Percentiles rank a stretch among this genome's conserved stretches.
phyloP scores from a whole-genome alignment of 2,797 vertebrate species.

The Megaceryle alcyon region DNA sequence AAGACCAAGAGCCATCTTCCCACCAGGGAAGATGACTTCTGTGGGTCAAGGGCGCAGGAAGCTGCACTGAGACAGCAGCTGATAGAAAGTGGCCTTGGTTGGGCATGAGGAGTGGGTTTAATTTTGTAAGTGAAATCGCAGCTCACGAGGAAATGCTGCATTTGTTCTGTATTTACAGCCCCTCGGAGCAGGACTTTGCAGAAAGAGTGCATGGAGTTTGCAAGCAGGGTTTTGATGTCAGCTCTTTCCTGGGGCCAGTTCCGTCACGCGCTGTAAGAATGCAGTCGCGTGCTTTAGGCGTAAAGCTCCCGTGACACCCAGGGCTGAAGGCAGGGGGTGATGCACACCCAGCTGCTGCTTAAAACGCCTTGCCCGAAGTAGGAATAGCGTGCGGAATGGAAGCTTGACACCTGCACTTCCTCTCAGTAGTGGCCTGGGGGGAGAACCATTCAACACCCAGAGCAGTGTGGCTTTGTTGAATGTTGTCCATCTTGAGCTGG shows the following conservation, averaged over 20 bases:
- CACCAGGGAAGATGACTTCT: background rate
- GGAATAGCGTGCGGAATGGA: background rate
- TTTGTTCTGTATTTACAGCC: background rate
- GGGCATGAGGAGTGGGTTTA: background rate
- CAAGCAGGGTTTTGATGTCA: background rate
- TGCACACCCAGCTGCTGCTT: background rate
- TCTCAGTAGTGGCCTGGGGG: background rate
- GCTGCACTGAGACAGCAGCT: background rate
- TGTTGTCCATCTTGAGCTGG: background rate
- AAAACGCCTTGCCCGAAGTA: background rate
- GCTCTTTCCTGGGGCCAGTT: background rate
- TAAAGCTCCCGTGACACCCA: background rate
- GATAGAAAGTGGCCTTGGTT: background rate
- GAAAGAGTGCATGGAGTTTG: background rate
- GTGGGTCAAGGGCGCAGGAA: background rate
- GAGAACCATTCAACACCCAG: background rate
- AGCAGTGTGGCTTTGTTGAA: background rate
- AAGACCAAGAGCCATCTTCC: background rate
- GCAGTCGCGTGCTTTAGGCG: rapidly evolving
- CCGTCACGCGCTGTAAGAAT: background rate
- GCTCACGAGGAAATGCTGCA: background rate
- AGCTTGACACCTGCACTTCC: background rate
- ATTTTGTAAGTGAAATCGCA: background rate
- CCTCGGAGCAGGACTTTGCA: background rate
- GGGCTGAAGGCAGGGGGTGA: background rate